A percentile compares a stretch with the other conserved stretches of the same genome.
Conservation (phyloP, 2,888 invertebrate species). For the Choristoneura rosaceana region DNA sequence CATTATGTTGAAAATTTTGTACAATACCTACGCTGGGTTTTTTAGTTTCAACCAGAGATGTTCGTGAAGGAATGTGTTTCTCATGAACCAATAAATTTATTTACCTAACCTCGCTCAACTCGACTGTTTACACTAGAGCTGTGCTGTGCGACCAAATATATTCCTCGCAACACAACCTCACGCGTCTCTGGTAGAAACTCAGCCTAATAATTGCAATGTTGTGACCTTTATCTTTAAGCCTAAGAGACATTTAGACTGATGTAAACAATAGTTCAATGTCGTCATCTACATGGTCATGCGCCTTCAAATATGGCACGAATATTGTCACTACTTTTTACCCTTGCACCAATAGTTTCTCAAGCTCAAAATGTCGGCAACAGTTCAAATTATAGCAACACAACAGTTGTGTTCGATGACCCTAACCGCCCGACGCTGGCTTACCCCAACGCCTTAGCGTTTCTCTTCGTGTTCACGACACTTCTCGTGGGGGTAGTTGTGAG, state of each 20-base stretch:
- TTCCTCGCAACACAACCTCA: no score
- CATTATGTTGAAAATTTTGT: no score
- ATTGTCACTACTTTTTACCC: slow-evolving; percentile 14
- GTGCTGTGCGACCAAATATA: no score
- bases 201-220: background rate
- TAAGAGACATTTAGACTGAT: background rate
- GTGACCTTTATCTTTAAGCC: background rate
- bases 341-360: slow-evolving; percentile 5
- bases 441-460: slow-evolving; percentile 63
- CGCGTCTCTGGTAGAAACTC: no score
- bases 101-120: no score
- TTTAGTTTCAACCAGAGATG: no score
- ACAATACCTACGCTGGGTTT: no score
- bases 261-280: background rate
- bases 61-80: no score
- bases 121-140: no score
- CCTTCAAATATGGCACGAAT: slow-evolving; percentile 26
- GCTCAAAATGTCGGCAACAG: slow-evolving; percentile 6
- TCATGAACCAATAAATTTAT: no score
- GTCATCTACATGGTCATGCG: slow-evolving; percentile 20
- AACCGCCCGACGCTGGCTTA: slow-evolving; percentile 61
- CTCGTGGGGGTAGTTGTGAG: slow-evolving; percentile 69
- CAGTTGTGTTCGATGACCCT: slow-evolving; percentile 49
- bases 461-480: slow-evolving; percentile 68
- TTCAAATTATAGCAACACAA: slow-evolving; percentile 34